Conservation (phyloP, 2,113 vertebrate species). For the Ramphastos sulfuratus region DNA sequence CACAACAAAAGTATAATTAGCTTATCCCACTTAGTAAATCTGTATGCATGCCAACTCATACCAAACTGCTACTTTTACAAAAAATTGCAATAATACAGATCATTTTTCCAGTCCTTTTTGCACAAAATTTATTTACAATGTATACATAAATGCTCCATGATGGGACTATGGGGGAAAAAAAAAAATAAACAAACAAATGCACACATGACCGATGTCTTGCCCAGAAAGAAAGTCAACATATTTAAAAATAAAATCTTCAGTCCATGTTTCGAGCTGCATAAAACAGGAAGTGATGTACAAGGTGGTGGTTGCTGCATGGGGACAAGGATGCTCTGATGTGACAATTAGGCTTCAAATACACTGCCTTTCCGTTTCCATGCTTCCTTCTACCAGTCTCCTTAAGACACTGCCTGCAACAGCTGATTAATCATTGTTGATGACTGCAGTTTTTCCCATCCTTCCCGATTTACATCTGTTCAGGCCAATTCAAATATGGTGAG, state of each 20-base stretch:
- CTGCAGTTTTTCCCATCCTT: constrained; percentile 88
- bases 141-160: constrained; percentile 95
- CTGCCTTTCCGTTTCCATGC: constrained; percentile 86
- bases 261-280: constrained; percentile 83
- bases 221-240: constrained; percentile 90
- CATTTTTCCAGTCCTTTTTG: constrained; percentile 92
- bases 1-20: constrained; percentile 89
- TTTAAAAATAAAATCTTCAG: constrained; percentile 89
- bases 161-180: constrained; percentile 80
- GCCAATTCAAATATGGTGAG: constrained; percentile 86
- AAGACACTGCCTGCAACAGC: constrained; percentile 90
- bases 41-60: constrained; percentile 88
- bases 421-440: constrained; percentile 89
- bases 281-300: constrained; percentile 85
- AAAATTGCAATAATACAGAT: constrained; percentile 88
- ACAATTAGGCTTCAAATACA: constrained; percentile 86
- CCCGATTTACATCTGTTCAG: constrained; percentile 87
- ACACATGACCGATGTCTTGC: constrained; percentile 83
- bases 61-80: constrained; percentile 88
- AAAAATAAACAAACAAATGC: constrained; percentile 76
- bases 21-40: constrained; percentile 88
- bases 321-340: constrained; percentile 87
- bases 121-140: constrained; percentile 99
- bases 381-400: constrained; percentile 89
- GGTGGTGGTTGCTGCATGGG: constrained; percentile 80